Evolutionary conservation across 2,113 vertebrate species (phyloP).

Genomic region (Lates calcarifer): DNA sequence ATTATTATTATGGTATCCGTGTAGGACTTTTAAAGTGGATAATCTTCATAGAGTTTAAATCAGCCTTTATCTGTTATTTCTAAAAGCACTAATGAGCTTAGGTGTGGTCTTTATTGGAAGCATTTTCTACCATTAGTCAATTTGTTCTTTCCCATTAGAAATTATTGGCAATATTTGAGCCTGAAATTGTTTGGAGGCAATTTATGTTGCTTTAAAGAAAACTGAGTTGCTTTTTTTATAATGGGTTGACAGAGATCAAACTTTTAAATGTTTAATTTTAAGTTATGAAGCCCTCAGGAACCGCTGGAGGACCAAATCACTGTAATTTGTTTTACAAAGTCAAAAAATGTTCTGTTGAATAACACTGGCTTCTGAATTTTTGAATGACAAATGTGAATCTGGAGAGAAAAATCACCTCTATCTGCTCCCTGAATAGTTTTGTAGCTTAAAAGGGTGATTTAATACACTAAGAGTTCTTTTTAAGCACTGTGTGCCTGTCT

Average conservation of each 20-base stretch:
- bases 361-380: neutral
- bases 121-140: neutral
- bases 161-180: neutral
- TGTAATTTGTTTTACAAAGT: neutral
- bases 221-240: neutral
- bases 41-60: neutral
- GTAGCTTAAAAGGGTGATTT: neutral
- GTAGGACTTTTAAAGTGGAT: neutral
- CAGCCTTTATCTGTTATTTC: neutral
- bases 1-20: neutral
- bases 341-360: neutral
- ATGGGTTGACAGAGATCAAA: neutral
- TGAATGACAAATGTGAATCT: neutral
- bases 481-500: conserved; percentile 8
- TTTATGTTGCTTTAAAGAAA: neutral
- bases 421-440: neutral
- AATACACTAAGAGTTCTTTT: conserved; percentile 24
- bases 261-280: neutral
- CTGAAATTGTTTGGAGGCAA: neutral
- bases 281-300: neutral
- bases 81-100: neutral
- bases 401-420: neutral
- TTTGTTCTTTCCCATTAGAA: neutral
- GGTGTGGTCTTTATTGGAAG: neutral
- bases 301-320: neutral